Conservation (phyloP, 2,797 vertebrate species). For the Rhadinocentrus ornatus region DNA sequence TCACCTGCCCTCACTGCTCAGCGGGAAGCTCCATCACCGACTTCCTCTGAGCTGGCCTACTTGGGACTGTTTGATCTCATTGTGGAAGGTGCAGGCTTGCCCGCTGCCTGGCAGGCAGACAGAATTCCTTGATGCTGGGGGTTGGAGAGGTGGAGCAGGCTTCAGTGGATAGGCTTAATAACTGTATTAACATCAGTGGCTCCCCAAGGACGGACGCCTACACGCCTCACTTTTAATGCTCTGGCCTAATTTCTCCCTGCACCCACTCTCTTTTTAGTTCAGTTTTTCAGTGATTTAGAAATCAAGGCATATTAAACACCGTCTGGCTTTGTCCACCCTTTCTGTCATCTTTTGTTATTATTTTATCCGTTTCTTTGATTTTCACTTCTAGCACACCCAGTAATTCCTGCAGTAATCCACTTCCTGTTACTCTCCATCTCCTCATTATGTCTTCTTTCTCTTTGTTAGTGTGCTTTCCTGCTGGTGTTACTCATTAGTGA, state of each 20-base stretch:
- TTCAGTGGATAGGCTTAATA: constrained; percentile 82
- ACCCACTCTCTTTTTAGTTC: constrained; percentile 3
- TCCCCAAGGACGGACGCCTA: constrained; percentile 75
- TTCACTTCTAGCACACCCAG: background rate
- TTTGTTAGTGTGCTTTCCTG: background rate
- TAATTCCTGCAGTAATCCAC: constrained; percentile 5
- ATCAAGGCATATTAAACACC: constrained; percentile 14
- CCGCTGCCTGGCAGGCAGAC: constrained; percentile 69
- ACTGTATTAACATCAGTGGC: constrained; percentile 77
- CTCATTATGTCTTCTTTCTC: constrained; percentile 20
- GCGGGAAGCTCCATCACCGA: constrained; percentile 66
- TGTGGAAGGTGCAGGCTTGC: constrained; percentile 70
- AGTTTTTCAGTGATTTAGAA: constrained; percentile 15
- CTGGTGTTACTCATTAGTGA: constrained; percentile 28
- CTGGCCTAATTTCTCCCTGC: constrained; percentile 54
- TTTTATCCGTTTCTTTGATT: constrained; percentile 3
- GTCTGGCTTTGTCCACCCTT: background rate
- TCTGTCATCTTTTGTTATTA: background rate
- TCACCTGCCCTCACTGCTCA: constrained; percentile 70
- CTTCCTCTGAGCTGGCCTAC: constrained; percentile 77
- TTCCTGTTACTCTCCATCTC: constrained; percentile 14
- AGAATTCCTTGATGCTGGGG: constrained; percentile 74
- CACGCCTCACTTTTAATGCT: constrained; percentile 50
- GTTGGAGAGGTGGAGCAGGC: constrained; percentile 75
- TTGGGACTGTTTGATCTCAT: constrained; percentile 80